These are phyloP conservation scores for Pollimyrus isidori DNA, from an alignment of 2,113 vertebrate genomes.

Conservation along the genomic window DNA sequence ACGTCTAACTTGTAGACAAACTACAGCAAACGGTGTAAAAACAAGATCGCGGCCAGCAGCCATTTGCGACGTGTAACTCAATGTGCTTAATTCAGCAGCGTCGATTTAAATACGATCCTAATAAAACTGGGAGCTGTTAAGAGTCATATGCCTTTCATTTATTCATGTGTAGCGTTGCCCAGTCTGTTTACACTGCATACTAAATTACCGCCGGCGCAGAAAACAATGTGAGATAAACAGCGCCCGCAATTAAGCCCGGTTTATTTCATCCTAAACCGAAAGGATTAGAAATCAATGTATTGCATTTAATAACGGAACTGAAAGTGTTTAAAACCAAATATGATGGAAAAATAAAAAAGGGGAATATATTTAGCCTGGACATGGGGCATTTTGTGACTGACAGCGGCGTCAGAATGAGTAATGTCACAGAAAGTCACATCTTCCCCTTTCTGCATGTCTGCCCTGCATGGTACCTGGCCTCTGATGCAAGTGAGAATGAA, in stretches of 20 bases:
- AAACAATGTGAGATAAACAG: neutral
- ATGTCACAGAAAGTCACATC: conserved; percentile 11
- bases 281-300: neutral
- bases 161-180: conserved; percentile 3
- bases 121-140: neutral
- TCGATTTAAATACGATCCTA: conserved; percentile 2
- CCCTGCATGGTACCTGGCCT: neutral
- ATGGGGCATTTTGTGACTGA: neutral
- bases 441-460: conserved; percentile 11
- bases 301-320: neutral
- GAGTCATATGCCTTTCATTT: conserved; percentile 9
- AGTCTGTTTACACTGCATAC: conserved; percentile 5
- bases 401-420: conserved; percentile 21
- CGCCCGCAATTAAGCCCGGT: neutral
- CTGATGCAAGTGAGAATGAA: conserved; percentile 21
- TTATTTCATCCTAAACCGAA: neutral
- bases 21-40: neutral
- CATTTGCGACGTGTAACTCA: neutral
- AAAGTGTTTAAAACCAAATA: neutral
- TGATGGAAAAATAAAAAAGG: neutral
- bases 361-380: conserved; percentile 5
- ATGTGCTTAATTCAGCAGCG: neutral
- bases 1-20: neutral
- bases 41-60: neutral
- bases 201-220: conserved; percentile 5